A percentile compares a stretch with the other conserved stretches of the same genome.
These are phyloP conservation scores for Ectemnius lituratus DNA, from an alignment of 2,888 invertebrate genomes.

Conservation along the genomic window DNA sequence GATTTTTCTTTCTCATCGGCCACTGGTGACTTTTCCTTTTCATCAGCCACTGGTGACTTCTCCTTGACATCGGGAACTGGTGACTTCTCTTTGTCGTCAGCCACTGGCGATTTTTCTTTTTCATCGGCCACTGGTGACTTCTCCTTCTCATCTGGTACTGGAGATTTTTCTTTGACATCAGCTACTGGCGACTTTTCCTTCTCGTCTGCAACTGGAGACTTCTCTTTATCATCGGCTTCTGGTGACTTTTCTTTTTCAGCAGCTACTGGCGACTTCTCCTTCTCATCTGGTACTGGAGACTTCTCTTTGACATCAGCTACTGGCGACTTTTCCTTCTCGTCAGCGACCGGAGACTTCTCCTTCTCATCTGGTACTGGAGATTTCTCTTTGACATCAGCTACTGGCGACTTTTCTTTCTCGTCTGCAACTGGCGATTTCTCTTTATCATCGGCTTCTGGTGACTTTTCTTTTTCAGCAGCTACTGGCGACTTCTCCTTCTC, in stretches of 20 bases:
- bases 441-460: too few relatives aligned
- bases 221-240: constrained; percentile 24
- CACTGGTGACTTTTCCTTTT: too few relatives aligned
- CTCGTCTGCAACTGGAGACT: not conserved
- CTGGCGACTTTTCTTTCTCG: too few relatives aligned
- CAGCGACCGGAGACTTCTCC: not conserved
- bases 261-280: constrained; percentile 24
- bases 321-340: not conserved
- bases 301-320: too few relatives aligned
- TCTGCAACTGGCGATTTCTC: too few relatives aligned
- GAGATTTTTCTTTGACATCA: not conserved
- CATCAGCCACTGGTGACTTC: too few relatives aligned
- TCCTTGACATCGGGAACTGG: too few relatives aligned
- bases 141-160: not conserved
- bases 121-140: constrained; percentile 8
- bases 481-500: not conserved
- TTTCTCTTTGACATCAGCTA: not conserved
- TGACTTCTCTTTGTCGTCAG: too few relatives aligned
- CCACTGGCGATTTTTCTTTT: not conserved
- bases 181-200: not conserved
- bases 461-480: not conserved
- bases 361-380: not conserved
- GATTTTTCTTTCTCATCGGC: too few relatives aligned
- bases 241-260: constrained; percentile 5
- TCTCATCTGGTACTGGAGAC: constrained; percentile 2